phyloP scores from a whole-genome alignment of 1,140 invertebrate genomes.

The Pseudomyrmex flavicornis region DNA sequence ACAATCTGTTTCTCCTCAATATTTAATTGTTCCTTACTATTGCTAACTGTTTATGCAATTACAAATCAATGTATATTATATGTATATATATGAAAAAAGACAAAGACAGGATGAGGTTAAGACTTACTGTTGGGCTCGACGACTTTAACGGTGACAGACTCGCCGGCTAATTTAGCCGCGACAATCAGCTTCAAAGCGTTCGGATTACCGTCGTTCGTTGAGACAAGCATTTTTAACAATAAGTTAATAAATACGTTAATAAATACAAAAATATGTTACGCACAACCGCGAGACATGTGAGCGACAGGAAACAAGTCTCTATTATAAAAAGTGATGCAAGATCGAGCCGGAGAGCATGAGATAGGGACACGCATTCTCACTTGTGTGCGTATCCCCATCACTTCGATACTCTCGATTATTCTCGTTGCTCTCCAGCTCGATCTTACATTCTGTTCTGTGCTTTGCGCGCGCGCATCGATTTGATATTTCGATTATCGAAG shows the following conservation, averaged over 20 bases:
- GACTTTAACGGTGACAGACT: constrained; percentile 85
- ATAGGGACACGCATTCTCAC: too few relatives aligned
- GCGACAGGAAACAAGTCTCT: constrained; percentile 56
- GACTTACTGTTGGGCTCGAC: constrained; percentile 86
- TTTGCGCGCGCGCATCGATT: too few relatives aligned
- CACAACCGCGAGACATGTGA: constrained; percentile 77
- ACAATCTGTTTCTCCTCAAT: constrained; percentile 16
- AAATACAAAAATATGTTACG: constrained; percentile 80
- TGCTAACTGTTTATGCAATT: not conserved
- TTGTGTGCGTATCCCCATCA: too few relatives aligned
- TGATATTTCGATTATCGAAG: too few relatives aligned
- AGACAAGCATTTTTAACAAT: constrained; percentile 87
- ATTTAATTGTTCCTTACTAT: constrained; percentile 32
- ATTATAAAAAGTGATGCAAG: too few relatives aligned
- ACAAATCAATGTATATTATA: not conserved
- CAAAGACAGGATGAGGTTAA: constrained; percentile 74
- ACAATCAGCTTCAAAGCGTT: constrained; percentile 89
- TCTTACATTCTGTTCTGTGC: too few relatives aligned
- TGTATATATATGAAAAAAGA: too few relatives aligned
- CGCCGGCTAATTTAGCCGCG: constrained; percentile 87
- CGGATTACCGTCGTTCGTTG: constrained; percentile 90
- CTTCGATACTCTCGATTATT: too few relatives aligned
- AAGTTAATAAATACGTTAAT: constrained; percentile 81
- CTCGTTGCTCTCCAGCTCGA: too few relatives aligned
- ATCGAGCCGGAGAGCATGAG: too few relatives aligned